Evolutionary conservation across 2,113 vertebrate genomes (phyloP).

Genomic region (Osmerus mordax): DNA sequence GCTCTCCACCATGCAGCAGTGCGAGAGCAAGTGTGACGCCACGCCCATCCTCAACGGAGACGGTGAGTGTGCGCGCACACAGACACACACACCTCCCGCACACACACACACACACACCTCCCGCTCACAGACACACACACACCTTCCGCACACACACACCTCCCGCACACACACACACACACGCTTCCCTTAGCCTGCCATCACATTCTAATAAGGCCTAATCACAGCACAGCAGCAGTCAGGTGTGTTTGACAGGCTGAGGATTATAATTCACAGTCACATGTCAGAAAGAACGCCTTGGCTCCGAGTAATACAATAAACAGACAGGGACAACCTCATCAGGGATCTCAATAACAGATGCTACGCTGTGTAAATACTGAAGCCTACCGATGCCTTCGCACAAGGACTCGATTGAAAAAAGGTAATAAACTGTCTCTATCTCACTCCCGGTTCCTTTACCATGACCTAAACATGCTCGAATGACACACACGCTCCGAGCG

Average conservation of each 20-base stretch:
- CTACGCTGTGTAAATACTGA: no score
- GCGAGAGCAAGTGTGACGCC: conserved; percentile 96
- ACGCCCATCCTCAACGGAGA: conserved; percentile 87
- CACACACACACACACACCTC: not conserved
- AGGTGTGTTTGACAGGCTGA: no score
- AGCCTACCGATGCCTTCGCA: not conserved
- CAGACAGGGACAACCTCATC: no score
- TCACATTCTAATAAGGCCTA: conserved; percentile 6
- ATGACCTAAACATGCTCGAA: conserved; percentile 55
- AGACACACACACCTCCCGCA: not conserved
- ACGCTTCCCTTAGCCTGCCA: not conserved
- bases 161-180: not conserved
- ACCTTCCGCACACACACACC: not conserved
- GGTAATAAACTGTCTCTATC: conserved; percentile 42
- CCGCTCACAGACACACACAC: not conserved
- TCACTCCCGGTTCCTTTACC: conserved; percentile 39
- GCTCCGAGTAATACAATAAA: no score
- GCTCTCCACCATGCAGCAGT: conserved; percentile 91
- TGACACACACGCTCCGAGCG: conserved; percentile 37
- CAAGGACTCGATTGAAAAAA: conserved; percentile 9
- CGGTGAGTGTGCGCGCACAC: conserved; percentile 73
- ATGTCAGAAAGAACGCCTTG: no score
- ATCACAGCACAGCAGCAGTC: no score
- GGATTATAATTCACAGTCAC: no score
- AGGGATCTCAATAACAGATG: no score